A percentile compares a stretch with the other conserved stretches of the same genome.
phyloP scores from a whole-genome alignment of 2,113 vertebrate species.

The Oxygymnocypris stewartii region DNA sequence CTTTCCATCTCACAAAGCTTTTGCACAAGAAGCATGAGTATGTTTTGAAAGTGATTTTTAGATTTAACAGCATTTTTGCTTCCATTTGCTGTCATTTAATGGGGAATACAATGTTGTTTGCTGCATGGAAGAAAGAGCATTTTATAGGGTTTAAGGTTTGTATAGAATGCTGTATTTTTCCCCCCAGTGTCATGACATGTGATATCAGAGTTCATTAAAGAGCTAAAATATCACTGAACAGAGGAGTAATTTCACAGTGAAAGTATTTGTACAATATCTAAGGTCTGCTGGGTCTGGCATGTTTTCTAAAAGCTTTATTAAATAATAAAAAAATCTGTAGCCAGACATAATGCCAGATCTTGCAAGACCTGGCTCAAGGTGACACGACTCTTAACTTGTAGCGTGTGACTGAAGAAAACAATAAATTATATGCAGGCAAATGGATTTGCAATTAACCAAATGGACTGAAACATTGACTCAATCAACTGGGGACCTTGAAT shows the following conservation, averaged over 20 bases:
- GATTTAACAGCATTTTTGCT: background rate
- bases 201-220: conserved; percentile 48
- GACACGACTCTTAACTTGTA: conserved; percentile 63
- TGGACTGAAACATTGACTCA: conserved; percentile 56
- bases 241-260: background rate
- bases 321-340: background rate
- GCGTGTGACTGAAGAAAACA: conserved; percentile 67
- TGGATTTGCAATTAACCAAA: conserved; percentile 71
- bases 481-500: conserved; percentile 52
- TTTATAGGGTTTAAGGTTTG: background rate
- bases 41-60: background rate
- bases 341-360: background rate
- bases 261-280: background rate
- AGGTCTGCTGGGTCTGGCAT: background rate
- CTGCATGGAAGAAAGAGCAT: background rate
- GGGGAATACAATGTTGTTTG: background rate
- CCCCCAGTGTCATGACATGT: conserved; percentile 17
- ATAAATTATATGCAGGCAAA: conserved; percentile 65
- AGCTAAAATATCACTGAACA: background rate
- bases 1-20: background rate
- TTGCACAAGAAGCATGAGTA: background rate
- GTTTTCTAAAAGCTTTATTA: background rate
- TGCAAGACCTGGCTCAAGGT: conserved; percentile 6
- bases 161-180: background rate
- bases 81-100: background rate